Percentiles rank a stretch among this genome's conserved stretches.
Conservation (phyloP, 1,140 invertebrate species). For the silkworm (Bombyx mori) region DNA sequence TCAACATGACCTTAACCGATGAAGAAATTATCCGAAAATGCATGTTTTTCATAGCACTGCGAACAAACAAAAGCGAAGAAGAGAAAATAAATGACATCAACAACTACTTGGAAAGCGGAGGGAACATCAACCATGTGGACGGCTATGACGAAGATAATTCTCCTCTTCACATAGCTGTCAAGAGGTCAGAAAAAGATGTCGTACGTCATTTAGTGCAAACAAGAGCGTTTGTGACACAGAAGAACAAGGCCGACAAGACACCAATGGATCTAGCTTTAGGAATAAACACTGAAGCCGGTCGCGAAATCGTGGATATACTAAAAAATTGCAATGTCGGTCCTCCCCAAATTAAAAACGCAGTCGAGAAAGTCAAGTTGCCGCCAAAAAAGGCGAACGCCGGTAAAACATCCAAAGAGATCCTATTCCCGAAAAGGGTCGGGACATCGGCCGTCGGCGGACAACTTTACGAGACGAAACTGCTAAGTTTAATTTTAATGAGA, state of each 20-base stretch:
- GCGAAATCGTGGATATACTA: conserved; percentile 2
- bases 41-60: neutral
- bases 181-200: conserved; percentile 1
- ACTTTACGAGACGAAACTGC: conserved; percentile 18
- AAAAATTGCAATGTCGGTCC: neutral
- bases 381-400: neutral
- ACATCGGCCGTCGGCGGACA: conserved; percentile 17
- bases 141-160: neutral
- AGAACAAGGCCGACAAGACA: neutral
- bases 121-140: neutral
- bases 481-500: conserved; percentile 13
- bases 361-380: conserved; percentile 8
- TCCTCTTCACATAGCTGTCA: conserved; percentile 4
- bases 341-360: neutral
- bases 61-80: neutral
- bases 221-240: neutral
- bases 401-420: neutral
- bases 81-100: conserved; percentile 4
- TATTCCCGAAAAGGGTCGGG: conserved; percentile 8
- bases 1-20: too few relatives aligned
- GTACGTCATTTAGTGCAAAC: neutral
- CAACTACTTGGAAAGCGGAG: neutral
- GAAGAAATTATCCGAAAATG: too few relatives aligned
- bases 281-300: neutral
- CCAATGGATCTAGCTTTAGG: neutral